Conservation (phyloP, 2,113 vertebrate genomes). For the Solenodon paradoxus region DNA sequence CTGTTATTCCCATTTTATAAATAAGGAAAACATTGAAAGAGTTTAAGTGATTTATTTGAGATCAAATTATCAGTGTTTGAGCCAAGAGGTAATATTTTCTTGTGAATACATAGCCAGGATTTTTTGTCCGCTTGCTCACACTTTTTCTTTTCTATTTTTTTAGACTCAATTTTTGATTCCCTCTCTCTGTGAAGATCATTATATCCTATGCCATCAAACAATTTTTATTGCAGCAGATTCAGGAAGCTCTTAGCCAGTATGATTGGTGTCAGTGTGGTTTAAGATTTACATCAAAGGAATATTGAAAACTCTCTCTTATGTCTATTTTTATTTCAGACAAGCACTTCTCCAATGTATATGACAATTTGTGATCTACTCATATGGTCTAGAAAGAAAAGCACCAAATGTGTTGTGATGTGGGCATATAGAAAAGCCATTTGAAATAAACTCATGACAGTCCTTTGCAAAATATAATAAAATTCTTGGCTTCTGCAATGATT, state of each 20-base stretch:
- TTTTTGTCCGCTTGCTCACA: too few relatives aligned
- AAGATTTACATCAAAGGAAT: conserved; percentile 39
- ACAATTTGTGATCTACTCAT: background rate
- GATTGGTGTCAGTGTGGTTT: conserved; percentile 29
- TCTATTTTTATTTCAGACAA: background rate
- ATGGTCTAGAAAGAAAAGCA: background rate
- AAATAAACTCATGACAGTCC: background rate
- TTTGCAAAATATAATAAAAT: background rate
- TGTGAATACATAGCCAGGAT: background rate
- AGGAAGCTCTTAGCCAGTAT: conserved; percentile 8
- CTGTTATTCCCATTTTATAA: background rate
- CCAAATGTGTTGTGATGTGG: background rate
- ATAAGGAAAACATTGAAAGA: background rate
- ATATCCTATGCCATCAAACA: background rate
- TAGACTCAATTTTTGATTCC: background rate
- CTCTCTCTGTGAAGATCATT: background rate
- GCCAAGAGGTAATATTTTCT: background rate
- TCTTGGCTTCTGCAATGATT: background rate
- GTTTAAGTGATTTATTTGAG: background rate
- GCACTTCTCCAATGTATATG: background rate
- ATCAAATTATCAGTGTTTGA: background rate
- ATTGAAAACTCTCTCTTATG: background rate
- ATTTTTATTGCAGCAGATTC: background rate
- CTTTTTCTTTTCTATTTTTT: background rate
- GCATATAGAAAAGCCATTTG: background rate